Evolutionary conservation across 2,113 vertebrate genomes (phyloP).

Genomic region (Campylorhamphus procurvoides): DNA sequence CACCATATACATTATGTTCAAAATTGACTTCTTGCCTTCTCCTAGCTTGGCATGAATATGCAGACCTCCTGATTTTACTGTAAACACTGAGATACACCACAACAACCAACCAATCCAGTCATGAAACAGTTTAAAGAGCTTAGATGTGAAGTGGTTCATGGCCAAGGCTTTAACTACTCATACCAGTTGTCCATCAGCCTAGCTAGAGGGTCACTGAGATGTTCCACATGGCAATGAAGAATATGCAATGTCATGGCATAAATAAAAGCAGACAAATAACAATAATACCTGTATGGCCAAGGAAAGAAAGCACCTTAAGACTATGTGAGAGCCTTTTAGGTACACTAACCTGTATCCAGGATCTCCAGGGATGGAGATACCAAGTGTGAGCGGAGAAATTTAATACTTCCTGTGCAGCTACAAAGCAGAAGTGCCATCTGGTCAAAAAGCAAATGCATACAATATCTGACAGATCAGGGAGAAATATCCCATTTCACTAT

Average conservation of each 20-base stretch:
- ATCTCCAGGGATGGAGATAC: not conserved
- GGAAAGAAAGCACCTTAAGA: not conserved
- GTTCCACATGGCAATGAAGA: not conserved
- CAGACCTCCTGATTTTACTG: not conserved
- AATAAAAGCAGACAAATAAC: not conserved
- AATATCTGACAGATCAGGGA: not conserved
- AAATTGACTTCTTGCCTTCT: not conserved
- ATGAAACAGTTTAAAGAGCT: not conserved
- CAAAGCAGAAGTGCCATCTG: not conserved
- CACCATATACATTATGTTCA: not conserved
- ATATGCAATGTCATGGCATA: not conserved
- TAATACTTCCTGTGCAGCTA: not conserved
- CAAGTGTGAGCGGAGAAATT: not conserved
- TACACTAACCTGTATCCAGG: not conserved
- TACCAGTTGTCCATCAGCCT: not conserved
- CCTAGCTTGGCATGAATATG: not conserved
- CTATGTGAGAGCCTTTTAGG: not conserved
- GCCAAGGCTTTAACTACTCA: not conserved
- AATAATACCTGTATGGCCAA: not conserved
- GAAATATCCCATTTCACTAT: not conserved
- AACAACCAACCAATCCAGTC: not conserved
- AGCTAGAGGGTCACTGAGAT: not conserved
- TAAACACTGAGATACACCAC: not conserved
- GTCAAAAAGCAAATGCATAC: not conserved
- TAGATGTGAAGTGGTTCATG: not conserved